Evolutionary conservation across 2,113 vertebrate genomes (phyloP), one percentile per base, ranked within the genome.

Genomic region (Macrotus californicus): DNA sequence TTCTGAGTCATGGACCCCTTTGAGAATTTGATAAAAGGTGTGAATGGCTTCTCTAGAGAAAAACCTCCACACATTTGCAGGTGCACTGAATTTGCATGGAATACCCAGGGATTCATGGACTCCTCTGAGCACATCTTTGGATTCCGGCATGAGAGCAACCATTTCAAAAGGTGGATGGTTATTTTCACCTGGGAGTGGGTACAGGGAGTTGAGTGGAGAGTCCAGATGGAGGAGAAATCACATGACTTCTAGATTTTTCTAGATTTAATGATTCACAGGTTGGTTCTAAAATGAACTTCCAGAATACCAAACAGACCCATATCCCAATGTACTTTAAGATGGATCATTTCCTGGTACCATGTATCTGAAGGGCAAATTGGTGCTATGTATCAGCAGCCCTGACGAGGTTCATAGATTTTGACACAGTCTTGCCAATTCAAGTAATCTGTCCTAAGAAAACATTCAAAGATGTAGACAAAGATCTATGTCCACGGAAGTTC

Each of bases 281-380:
- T 77, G 21, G 14, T 67, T 91, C 94, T n/a, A 61, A 81, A 96
- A 79, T 83, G 36, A 29, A 92, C 83, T 80, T 87, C 69, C 50
- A 81, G 31, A 64, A 72, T 56, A 85, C 11, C 92, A 83, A 83
- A 50, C 34, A 96, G 34, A 80, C 8, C 18, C 43, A 70, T 34
- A 36, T 70, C 24, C n/a, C 94, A 96, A 66, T 82, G 52, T 89
- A 86, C 77, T 67, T 82, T 87, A 73, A 41, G 87, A 52, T 46
- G 39, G 18, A 29, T 87, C 16, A 66, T 70, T 85, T 89, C 31
- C 93, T 83, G 15, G 31, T 43, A 64, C 4, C 2, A 13, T 92
- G 11, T 52, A 52, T 84, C 34, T 87, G 50, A 91, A 87, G 4
- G 56, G 26, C 13, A 96, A 87, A 48, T 69, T 92, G 56, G 5